Percentiles rank a stretch among this genome's conserved stretches.
Evolutionary conservation across 2,113 vertebrate genomes (phyloP).

Genomic region (Tursiops truncatus): DNA sequence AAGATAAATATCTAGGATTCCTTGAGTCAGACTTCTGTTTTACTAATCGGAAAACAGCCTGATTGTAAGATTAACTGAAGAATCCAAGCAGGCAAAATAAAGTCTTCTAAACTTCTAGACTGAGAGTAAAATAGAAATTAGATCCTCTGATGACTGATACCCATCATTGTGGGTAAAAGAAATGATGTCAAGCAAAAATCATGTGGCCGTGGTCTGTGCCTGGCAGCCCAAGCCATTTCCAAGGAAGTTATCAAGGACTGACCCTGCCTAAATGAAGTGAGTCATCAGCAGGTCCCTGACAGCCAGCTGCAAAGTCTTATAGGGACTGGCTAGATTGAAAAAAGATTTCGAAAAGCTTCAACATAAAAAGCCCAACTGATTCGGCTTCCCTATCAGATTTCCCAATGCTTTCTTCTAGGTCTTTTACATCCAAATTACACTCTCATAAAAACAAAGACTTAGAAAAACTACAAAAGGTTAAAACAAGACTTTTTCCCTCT

Average conservation of each 20-base stretch:
- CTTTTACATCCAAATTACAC: conserved; percentile 51
- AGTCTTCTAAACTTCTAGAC: conserved; percentile 21
- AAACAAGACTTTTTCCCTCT: conserved; percentile 11
- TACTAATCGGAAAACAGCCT: conserved; percentile 41
- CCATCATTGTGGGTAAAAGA: conserved; percentile 42
- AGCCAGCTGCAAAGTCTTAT: conserved; percentile 60
- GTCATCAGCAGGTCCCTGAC: conserved; percentile 21
- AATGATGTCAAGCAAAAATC: conserved; percentile 41
- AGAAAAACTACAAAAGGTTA: conserved; percentile 44
- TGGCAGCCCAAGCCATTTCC: not conserved
- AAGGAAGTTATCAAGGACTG: not conserved
- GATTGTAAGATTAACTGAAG: conserved; percentile 1
- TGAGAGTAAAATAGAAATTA: conserved; percentile 47
- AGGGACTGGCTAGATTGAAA: not conserved
- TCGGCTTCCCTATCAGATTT: conserved; percentile 42
- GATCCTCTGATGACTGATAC: not conserved
- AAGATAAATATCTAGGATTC: conserved; percentile 17
- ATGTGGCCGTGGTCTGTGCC: not conserved
- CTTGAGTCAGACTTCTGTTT: conserved; percentile 14
- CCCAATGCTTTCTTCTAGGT: conserved; percentile 15
- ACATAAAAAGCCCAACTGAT: conserved; percentile 45
- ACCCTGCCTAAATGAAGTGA: not conserved
- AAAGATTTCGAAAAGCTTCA: conserved; percentile 59
- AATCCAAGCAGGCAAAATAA: conserved; percentile 3
- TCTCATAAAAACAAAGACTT: conserved; percentile 55